Percentiles rank a stretch among this genome's conserved stretches.
Evolutionary conservation across 2,113 vertebrate genomes (phyloP).

Genomic region (Trogon surrucura): DNA sequence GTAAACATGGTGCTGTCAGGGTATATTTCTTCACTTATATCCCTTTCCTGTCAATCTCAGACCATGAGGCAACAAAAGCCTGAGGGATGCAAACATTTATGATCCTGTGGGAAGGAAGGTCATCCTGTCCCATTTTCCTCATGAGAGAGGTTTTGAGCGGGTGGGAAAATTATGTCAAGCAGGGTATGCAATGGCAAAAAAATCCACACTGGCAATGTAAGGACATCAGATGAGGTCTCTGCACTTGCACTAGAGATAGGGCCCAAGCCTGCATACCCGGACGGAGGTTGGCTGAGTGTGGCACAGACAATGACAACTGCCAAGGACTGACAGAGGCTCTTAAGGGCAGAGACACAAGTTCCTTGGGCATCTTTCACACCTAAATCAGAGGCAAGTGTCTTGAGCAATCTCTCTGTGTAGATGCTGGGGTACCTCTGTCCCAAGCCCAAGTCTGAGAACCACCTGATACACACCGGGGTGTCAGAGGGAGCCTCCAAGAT

Average conservation of each 20-base stretch:
- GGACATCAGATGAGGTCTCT: background rate
- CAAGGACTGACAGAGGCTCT: background rate
- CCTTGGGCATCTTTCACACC: background rate
- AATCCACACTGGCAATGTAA: background rate
- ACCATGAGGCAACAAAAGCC: background rate
- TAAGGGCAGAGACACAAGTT: background rate
- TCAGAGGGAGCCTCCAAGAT: background rate
- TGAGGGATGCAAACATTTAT: background rate
- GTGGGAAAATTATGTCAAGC: background rate
- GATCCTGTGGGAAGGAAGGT: background rate
- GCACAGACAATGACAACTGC: background rate
- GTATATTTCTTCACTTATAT: background rate
- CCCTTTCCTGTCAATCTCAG: background rate
- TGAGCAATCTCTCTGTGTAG: background rate
- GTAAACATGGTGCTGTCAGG: background rate
- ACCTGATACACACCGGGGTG: background rate
- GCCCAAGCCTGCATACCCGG: background rate
- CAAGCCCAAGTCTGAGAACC: background rate
- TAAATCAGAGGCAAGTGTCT: background rate
- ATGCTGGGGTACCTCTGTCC: background rate
- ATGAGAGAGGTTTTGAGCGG: background rate
- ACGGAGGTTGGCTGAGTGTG: background rate
- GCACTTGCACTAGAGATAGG: background rate
- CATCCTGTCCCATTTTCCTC: background rate
- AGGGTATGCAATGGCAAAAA: background rate